Conservation (phyloP, 2,113 vertebrate species). For the Hippocampus zosterae region DNA sequence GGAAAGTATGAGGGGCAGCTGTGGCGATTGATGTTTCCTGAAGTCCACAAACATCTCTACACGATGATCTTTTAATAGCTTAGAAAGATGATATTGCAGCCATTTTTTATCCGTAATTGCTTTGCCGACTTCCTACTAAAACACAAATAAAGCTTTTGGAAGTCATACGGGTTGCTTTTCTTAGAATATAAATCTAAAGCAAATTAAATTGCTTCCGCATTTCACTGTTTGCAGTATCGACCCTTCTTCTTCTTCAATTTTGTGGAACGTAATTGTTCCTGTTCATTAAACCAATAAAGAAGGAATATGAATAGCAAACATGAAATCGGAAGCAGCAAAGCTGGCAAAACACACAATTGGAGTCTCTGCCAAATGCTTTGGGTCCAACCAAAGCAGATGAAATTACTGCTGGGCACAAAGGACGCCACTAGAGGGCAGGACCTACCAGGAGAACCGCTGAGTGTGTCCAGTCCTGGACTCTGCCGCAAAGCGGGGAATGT, state of each 20-base stretch:
- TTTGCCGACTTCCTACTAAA: not conserved
- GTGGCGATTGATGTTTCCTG: too few species aligned
- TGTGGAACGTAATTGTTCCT: not conserved
- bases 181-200: not conserved
- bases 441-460: not conserved
- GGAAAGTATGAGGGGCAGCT: too few species aligned
- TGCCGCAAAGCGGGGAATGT: not conserved
- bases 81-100: not conserved
- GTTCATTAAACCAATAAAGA: not conserved
- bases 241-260: not conserved
- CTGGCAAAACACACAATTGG: not conserved
- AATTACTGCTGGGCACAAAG: not conserved
- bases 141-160: not conserved
- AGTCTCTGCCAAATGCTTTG: not conserved
- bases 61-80: too few species aligned
- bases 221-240: not conserved
- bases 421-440: conserved; percentile 40
- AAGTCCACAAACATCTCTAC: too few species aligned
- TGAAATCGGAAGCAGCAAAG: not conserved
- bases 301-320: not conserved
- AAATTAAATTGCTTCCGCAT: not conserved
- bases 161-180: not conserved
- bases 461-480: not conserved
- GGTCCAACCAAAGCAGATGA: not conserved
- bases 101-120: not conserved